Conservation (phyloP, 2,113 vertebrate genomes). For the Siphamia tubifer region DNA sequence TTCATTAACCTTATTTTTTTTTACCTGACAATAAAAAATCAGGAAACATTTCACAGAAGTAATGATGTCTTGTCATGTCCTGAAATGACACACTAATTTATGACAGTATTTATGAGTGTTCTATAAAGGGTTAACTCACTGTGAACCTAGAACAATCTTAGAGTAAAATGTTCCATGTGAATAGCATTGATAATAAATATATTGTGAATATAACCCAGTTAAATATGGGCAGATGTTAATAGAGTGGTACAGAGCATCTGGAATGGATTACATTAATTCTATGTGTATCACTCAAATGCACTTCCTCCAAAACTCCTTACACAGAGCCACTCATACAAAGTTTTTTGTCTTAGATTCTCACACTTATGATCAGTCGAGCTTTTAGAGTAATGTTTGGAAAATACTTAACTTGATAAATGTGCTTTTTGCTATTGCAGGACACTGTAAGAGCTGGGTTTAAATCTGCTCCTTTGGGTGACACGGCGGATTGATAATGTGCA, state of each 20-base stretch:
- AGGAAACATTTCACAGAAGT: no score
- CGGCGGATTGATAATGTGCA: neutral
- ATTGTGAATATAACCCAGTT: constrained; percentile 33
- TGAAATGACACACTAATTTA: no score
- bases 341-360: neutral
- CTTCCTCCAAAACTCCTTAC: constrained; percentile 11
- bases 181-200: neutral
- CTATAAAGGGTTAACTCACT: no score
- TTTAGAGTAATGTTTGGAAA: neutral
- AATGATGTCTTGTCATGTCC: no score
- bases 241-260: constrained; percentile 56
- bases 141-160: no score
- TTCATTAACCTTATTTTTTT: no score
- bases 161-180: neutral
- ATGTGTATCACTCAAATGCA: constrained; percentile 17
- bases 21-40: no score
- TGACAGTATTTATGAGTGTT: no score
- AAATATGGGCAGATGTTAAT: constrained; percentile 47
- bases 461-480: constrained; percentile 1
- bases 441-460: neutral
- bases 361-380: neutral
- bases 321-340: neutral
- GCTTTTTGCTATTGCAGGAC: neutral
- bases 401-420: neutral
- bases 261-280: constrained; percentile 38